Percentiles rank a stretch among this genome's conserved stretches.
These are phyloP conservation scores for Eupithecia inturbata DNA, from an alignment of 2,888 invertebrate species.

Conservation along the genomic window DNA sequence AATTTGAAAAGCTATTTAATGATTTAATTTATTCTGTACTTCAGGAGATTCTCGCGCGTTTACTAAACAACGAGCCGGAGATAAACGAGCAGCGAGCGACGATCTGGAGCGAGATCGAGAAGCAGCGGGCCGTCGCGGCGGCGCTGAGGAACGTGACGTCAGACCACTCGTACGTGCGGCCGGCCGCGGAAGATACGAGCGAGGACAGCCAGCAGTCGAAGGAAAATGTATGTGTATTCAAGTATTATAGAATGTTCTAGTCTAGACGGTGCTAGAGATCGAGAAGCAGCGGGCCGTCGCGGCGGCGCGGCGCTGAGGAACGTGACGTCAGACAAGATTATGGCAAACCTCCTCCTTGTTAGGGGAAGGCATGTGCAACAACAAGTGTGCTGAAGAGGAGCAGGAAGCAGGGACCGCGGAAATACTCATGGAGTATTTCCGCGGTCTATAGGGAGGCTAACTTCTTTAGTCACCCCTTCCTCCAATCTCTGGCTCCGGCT, in stretches of 20 bases:
- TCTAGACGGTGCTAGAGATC: no score
- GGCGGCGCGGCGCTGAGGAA: constrained; percentile 19
- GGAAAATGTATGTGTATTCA: constrained; percentile 26
- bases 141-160: constrained; percentile 26
- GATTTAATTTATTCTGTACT: constrained; percentile 32
- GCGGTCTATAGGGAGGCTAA: no score
- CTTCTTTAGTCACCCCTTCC: no score
- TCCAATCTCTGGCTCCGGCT: no score
- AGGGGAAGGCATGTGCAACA: no score
- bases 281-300: constrained; percentile 24
- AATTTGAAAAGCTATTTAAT: neutral
- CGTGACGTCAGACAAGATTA: neutral
- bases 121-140: constrained; percentile 23
- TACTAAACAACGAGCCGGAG: constrained; percentile 68
- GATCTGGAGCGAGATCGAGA: constrained; percentile 24
- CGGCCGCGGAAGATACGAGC: no score
- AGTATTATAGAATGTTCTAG: neutral
- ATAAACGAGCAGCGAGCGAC: constrained; percentile 42
- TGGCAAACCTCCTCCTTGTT: neutral
- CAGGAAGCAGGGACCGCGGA: no score
- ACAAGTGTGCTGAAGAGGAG: no score
- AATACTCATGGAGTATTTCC: no score
- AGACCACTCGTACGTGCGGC: constrained; percentile 8
- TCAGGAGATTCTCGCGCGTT: constrained; percentile 68
- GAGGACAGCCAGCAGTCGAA: constrained; percentile 21